Conservation (phyloP, 2,888 invertebrate genomes). For the Dexiosoma caninum region DNA sequence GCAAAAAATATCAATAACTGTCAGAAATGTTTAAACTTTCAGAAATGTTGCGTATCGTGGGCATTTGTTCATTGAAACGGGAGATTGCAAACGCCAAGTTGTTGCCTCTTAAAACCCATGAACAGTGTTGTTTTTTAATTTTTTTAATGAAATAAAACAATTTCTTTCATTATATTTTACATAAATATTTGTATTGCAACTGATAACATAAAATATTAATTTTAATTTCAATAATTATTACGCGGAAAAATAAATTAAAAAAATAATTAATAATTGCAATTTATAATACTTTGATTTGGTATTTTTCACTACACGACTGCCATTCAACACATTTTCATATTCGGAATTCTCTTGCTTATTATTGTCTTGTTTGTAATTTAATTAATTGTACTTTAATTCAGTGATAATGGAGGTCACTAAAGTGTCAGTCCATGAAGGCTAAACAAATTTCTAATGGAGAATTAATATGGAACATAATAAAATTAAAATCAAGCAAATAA, state of each 20-base stretch:
- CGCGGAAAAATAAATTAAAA: slow-evolving; percentile 18
- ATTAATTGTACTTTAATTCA: slow-evolving; percentile 77
- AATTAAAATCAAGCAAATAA: slow-evolving; percentile 38
- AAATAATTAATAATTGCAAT: slow-evolving; percentile 62
- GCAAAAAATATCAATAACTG: no score
- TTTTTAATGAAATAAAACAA: neutral
- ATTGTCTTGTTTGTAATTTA: slow-evolving; percentile 76
- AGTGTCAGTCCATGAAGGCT: slow-evolving; percentile 63
- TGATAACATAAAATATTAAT: slow-evolving; percentile 14
- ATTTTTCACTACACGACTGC: neutral
- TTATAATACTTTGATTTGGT: slow-evolving; percentile 68
- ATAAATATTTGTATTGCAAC: neutral
- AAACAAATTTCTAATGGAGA: slow-evolving; percentile 54
- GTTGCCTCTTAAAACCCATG: no score
- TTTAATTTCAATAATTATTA: slow-evolving; percentile 23
- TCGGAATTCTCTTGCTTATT: slow-evolving; percentile 67
- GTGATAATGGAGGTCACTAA: slow-evolving; percentile 66
- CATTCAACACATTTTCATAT: slow-evolving; percentile 17
- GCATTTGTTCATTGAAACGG: no score
- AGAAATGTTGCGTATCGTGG: no score
- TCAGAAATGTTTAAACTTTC: no score
- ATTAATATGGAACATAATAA: slow-evolving; percentile 27
- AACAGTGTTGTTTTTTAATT: no score
- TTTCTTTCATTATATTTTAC: neutral
- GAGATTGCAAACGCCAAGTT: no score